Percentiles rank a stretch among this genome's conserved stretches.
phyloP scores from a whole-genome alignment of 2,113 vertebrate species.

The Lophotis ruficrista region DNA sequence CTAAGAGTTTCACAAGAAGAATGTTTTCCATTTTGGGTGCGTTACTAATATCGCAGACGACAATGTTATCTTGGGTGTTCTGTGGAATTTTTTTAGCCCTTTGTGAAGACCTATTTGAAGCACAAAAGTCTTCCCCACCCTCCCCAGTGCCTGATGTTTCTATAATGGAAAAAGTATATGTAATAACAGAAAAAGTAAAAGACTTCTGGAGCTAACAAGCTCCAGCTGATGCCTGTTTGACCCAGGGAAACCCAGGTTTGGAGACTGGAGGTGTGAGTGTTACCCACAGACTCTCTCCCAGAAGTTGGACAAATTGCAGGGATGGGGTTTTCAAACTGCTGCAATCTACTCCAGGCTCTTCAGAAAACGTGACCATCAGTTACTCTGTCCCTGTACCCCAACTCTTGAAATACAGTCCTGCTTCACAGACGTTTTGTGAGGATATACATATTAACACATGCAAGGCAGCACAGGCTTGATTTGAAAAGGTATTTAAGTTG shows the following conservation, averaged over 20 bases:
- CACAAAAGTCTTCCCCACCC: neutral
- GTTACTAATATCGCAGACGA: conserved; percentile 2
- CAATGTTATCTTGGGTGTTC: conserved; percentile 52
- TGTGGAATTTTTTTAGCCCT: neutral
- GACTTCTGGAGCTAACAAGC: neutral
- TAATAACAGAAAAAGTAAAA: conserved; percentile 42
- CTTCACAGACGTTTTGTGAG: neutral
- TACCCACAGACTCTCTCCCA: neutral
- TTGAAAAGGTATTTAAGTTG: neutral
- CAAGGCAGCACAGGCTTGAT: neutral
- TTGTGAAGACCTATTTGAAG: conserved; percentile 39
- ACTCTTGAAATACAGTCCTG: neutral
- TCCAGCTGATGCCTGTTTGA: neutral
- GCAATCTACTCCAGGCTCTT: neutral
- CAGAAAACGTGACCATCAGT: neutral
- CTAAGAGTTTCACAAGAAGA: conserved; percentile 37
- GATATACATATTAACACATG: neutral
- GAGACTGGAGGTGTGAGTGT: neutral
- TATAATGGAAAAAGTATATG: conserved; percentile 4
- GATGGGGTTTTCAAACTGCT: neutral
- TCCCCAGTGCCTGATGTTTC: neutral
- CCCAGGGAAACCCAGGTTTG: neutral
- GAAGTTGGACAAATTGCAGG: neutral
- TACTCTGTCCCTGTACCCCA: neutral
- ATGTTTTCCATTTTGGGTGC: conserved; percentile 25